Percentiles rank a stretch among this genome's conserved stretches.
Evolutionary conservation across 2,888 invertebrate species (phyloP).

Genomic region (Sepioteuthis lessoniana): DNA sequence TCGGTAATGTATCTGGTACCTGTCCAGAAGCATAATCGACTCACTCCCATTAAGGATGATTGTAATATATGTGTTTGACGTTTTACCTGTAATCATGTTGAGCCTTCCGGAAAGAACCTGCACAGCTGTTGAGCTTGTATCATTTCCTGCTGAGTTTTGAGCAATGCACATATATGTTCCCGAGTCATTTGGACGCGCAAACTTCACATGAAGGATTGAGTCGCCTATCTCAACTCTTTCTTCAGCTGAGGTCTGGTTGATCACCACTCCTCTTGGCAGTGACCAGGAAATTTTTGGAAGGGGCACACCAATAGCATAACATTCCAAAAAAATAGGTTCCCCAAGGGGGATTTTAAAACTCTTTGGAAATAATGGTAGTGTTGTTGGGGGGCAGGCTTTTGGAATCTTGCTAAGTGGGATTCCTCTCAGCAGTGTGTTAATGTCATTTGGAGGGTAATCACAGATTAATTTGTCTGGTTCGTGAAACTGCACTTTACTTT

Average conservation of each 20-base stretch:
- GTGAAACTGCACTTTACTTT: constrained; percentile 56
- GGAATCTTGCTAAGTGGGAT: constrained; percentile 63
- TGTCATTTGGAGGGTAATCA: constrained; percentile 65
- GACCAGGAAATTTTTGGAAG: constrained; percentile 74
- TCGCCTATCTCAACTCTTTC: constrained; percentile 66
- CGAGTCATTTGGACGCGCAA: constrained; percentile 65
- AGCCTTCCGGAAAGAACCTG: constrained; percentile 70
- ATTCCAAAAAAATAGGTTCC: constrained; percentile 72
- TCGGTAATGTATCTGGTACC: constrained; percentile 70
- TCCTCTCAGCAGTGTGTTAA: constrained; percentile 61
- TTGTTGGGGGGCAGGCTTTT: constrained; percentile 68
- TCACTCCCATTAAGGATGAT: constrained; percentile 62
- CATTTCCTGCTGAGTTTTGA: constrained; percentile 70
- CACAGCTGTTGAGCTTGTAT: constrained; percentile 68
- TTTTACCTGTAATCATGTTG: constrained; percentile 67
- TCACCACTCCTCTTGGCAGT: constrained; percentile 72
- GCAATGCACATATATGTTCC: constrained; percentile 76
- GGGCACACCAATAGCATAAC: constrained; percentile 76
- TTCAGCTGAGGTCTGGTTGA: constrained; percentile 69
- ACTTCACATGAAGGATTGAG: constrained; percentile 54
- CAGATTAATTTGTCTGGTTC: constrained; percentile 72
- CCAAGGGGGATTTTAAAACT: constrained; percentile 70
- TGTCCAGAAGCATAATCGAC: constrained; percentile 58
- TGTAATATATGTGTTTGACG: constrained; percentile 61
- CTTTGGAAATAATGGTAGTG: constrained; percentile 66